phyloP scores from a whole-genome alignment of 2,113 vertebrate species.

The Corapipo altera region DNA sequence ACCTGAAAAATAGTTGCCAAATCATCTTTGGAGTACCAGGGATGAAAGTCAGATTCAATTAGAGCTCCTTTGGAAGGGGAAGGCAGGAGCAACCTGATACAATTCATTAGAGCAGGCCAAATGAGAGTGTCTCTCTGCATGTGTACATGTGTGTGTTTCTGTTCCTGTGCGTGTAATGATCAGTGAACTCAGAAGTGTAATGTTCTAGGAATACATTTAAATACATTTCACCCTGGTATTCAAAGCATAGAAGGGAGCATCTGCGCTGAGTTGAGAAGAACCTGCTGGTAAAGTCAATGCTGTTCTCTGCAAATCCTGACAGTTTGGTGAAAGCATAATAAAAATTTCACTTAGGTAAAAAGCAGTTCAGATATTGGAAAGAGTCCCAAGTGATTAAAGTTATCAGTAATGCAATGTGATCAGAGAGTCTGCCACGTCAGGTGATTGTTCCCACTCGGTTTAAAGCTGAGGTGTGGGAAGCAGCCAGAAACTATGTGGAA shows the following conservation, averaged over 20 bases:
- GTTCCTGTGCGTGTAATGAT: not conserved
- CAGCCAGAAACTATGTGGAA: not conserved
- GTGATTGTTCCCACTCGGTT: rapidly evolving
- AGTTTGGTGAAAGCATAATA: not conserved
- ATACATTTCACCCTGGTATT: not conserved
- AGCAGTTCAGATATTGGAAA: not conserved
- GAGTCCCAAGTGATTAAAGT: not conserved
- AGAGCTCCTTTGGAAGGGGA: not conserved
- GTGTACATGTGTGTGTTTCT: not conserved
- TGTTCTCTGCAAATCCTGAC: not conserved
- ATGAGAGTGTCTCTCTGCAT: rapidly evolving
- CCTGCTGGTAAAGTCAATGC: not conserved
- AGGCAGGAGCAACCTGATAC: not conserved
- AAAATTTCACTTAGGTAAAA: not conserved
- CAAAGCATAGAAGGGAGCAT: not conserved
- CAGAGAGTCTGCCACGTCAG: not conserved
- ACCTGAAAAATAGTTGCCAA: not conserved
- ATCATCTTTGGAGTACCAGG: not conserved
- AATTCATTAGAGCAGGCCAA: not conserved
- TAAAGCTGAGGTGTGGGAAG: not conserved
- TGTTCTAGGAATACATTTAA: not conserved
- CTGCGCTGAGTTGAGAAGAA: not conserved
- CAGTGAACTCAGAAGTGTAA: not conserved
- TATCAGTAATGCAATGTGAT: not conserved
- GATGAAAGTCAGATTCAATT: not conserved